Conservation (phyloP, 2,797 vertebrate species). For the Xiphorhynchus erythropygius region DNA sequence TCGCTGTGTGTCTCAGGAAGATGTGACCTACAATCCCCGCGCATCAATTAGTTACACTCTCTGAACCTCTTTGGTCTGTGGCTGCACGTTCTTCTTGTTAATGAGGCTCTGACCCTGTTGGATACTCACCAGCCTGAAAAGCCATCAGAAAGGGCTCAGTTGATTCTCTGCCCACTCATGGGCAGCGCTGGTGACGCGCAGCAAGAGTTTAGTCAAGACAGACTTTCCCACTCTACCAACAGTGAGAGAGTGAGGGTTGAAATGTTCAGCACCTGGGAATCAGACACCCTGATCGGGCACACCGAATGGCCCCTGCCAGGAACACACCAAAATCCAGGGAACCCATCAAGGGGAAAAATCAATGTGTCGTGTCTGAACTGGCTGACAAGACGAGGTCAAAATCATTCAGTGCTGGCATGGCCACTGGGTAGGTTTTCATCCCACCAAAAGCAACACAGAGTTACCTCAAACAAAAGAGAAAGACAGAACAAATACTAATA, state of each 20-base stretch:
- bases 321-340: neutral
- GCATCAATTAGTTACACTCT: neutral
- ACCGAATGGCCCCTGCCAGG: neutral
- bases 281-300: neutral
- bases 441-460: neutral
- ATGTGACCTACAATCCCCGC: neutral
- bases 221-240: neutral
- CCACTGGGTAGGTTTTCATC: neutral
- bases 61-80: neutral
- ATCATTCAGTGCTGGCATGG: neutral
- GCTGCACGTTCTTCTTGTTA: neutral
- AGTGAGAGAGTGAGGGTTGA: neutral
- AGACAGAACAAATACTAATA: neutral
- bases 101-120: slow-evolving; percentile 10
- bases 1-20: neutral
- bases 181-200: accelerated
- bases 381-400: neutral
- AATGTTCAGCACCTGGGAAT: neutral
- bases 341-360: neutral
- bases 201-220: neutral
- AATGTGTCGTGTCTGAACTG: neutral
- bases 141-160: neutral
- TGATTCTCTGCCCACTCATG: neutral
- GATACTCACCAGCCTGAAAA: neutral
- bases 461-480: neutral